These are phyloP conservation scores for Aphis gossypii DNA, from an alignment of 1,140 invertebrate genomes.

Conservation along the genomic window DNA sequence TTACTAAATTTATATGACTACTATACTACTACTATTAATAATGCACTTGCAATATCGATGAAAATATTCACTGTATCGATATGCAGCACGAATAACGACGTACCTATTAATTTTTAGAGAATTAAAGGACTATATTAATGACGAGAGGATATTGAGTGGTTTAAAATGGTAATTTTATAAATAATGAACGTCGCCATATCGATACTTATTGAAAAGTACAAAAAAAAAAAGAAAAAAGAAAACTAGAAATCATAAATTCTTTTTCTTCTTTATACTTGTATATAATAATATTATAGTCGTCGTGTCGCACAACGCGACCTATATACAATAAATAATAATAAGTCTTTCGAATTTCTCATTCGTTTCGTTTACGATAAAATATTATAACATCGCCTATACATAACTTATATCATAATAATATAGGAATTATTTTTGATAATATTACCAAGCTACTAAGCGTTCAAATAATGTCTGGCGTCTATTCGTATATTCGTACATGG, in stretches of 20 bases:
- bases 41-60: neutral
- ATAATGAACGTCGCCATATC: neutral
- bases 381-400: neutral
- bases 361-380: conserved; percentile 2
- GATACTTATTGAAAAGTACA: neutral
- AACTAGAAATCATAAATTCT: neutral
- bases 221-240: neutral
- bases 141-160: neutral
- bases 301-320: neutral
- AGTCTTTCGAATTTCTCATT: neutral
- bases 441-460: neutral
- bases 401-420: neutral
- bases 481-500: neutral
- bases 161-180: neutral
- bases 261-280: neutral
- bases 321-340: neutral
- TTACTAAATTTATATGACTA: neutral
- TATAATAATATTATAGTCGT: neutral
- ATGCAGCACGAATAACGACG: neutral
- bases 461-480: neutral
- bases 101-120: conserved; percentile 11
- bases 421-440: neutral
- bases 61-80: neutral
- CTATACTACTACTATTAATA: neutral
- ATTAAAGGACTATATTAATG: neutral